Evolutionary conservation across 1,140 invertebrate genomes (phyloP).

Genomic region (Octopus sinensis): DNA sequence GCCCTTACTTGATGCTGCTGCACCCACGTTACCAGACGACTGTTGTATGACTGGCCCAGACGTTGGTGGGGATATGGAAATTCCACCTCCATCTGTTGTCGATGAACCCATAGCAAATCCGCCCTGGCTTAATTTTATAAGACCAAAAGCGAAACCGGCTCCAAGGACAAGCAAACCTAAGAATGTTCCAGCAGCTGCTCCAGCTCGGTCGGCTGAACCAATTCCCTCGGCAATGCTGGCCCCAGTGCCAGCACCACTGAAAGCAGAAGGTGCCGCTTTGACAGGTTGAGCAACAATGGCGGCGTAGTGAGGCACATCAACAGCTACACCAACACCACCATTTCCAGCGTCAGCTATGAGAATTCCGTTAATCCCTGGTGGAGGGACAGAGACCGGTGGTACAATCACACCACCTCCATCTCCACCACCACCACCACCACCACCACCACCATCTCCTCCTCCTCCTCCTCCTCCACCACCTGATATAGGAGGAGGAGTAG

Average conservation of each 20-base stretch:
- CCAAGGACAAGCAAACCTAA: conserved; percentile 42
- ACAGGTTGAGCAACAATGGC: conserved; percentile 18
- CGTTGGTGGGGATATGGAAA: conserved; percentile 4
- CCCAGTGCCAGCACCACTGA: conserved; percentile 18
- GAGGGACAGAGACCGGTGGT: no score
- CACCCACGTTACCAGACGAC: neutral
- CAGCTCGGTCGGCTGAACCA: conserved; percentile 32
- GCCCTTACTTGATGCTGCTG: conserved; percentile 23
- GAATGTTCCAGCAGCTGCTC: conserved; percentile 45
- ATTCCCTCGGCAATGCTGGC: conserved; percentile 18
- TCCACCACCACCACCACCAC: conserved; percentile 20
- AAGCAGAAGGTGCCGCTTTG: neutral
- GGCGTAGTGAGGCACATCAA: conserved; percentile 24
- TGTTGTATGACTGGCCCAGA: neutral
- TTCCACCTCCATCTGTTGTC: conserved; percentile 19
- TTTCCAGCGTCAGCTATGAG: neutral
- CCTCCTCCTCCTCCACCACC: conserved; percentile 31
- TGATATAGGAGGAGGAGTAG: conserved; percentile 15
- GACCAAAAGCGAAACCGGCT: conserved; percentile 42
- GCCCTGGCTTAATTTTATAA: conserved; percentile 39
- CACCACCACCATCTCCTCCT: conserved; percentile 9
- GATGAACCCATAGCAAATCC: conserved; percentile 26
- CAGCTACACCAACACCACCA: conserved; percentile 20
- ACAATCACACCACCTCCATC: conserved; percentile 20
- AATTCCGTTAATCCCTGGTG: no score